Conservation (phyloP, 2,113 vertebrate genomes). For the Malurus cyaneus region DNA sequence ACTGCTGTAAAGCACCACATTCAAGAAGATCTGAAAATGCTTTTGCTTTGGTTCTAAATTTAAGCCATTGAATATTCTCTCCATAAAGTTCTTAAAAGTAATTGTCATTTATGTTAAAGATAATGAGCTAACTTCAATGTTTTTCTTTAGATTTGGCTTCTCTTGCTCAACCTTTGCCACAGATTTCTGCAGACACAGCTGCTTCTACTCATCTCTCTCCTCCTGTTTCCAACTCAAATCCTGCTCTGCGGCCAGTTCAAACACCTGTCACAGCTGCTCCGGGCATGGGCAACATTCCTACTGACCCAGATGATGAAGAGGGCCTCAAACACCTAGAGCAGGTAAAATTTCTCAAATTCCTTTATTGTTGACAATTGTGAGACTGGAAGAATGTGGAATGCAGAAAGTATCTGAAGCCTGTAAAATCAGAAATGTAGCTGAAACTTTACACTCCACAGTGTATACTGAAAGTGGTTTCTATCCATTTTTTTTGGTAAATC, state of each 20-base stretch:
- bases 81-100: neutral
- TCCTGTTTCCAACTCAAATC: constrained; percentile 67
- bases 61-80: neutral
- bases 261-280: constrained; percentile 73
- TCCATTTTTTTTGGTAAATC: neutral
- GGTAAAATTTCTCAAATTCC: constrained; percentile 69
- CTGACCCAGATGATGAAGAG: constrained; percentile 94
- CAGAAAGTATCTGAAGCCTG: neutral
- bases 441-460: neutral
- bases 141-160: constrained; percentile 77
- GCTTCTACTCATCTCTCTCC: constrained; percentile 71
- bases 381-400: neutral
- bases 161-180: constrained; percentile 73
- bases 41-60: neutral
- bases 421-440: neutral
- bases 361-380: neutral
- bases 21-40: neutral
- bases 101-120: neutral
- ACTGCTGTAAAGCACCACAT: neutral
- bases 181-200: constrained; percentile 72
- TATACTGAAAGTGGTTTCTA: neutral
- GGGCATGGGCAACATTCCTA: constrained; percentile 73
- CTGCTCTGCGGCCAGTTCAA: constrained; percentile 69
- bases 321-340: constrained; percentile 97
- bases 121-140: neutral